Conservation (phyloP, 2,888 invertebrate species). For the Meghimatium bilineatum region DNA sequence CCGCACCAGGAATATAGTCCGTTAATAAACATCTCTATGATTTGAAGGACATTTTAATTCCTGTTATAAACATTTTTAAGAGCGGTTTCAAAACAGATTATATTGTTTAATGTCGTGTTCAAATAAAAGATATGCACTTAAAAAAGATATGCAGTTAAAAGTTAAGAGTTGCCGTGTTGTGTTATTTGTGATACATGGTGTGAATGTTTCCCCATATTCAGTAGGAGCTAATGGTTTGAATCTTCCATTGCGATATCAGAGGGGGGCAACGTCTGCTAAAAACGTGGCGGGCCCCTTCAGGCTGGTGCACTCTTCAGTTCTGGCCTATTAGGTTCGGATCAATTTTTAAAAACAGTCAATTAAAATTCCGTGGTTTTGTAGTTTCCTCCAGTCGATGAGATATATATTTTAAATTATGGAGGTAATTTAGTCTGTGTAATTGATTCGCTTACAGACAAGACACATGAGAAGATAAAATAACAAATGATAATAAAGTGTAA, state of each 20-base stretch:
- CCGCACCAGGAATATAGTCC: constrained; percentile 49
- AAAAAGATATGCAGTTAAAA: not conserved
- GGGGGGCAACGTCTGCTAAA: constrained; percentile 13
- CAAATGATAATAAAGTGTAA: too few relatives aligned
- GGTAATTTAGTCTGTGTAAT: not conserved
- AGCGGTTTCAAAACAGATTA: not conserved
- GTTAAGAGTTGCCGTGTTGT: not conserved
- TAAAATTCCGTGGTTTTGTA: constrained; percentile 5
- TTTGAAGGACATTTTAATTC: constrained; percentile 10
- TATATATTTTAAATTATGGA: not conserved
- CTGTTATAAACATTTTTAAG: constrained; percentile 4
- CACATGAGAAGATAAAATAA: too few relatives aligned
- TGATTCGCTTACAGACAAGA: too few relatives aligned
- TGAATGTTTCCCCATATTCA: not conserved
- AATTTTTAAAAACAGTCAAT: constrained; percentile 22
- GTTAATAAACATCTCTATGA: constrained; percentile 21
- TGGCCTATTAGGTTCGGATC: constrained; percentile 24
- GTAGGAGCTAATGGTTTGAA: constrained; percentile 5
- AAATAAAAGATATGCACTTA: not conserved
- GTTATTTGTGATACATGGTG: not conserved
- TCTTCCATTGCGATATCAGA: not conserved
- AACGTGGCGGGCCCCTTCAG: constrained; percentile 21
- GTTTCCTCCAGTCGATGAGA: not conserved
- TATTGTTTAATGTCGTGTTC: not conserved
- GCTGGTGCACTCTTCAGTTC: not conserved